Percentiles rank a stretch among this genome's conserved stretches.
phyloP scores from a whole-genome alignment of 2,797 vertebrate species.

The Morus bassanus region DNA sequence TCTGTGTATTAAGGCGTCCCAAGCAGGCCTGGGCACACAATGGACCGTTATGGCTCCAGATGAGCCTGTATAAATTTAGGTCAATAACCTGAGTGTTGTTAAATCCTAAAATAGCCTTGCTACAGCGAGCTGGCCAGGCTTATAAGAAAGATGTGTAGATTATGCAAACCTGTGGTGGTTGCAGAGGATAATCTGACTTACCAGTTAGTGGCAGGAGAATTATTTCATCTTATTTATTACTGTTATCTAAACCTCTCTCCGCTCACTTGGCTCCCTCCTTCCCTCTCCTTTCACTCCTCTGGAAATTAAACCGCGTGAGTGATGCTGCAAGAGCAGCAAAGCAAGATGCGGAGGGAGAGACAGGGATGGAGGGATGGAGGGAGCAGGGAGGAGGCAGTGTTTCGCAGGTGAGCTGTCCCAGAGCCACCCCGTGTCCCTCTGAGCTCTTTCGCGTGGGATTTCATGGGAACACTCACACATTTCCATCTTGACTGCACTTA shows the following conservation, averaged over 20 bases:
- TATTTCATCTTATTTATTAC: constrained; percentile 1
- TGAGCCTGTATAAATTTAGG: constrained; percentile 64
- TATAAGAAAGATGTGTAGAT: not conserved
- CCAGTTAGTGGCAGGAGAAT: not conserved
- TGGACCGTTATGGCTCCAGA: constrained; percentile 61
- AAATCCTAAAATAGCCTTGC: constrained; percentile 43
- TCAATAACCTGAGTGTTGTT: constrained; percentile 62
- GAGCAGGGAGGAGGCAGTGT: fast-evolving
- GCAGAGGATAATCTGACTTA: not conserved
- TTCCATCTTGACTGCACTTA: not conserved
- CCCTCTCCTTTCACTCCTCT: not conserved
- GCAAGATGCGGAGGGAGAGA: not conserved
- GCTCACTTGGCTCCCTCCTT: not conserved
- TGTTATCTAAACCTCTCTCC: not conserved
- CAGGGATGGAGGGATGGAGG: not conserved
- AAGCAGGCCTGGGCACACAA: constrained; percentile 53
- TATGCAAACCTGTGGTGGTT: not conserved
- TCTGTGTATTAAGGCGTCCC: constrained; percentile 50
- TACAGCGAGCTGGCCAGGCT: not conserved
- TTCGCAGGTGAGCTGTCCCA: fast-evolving
- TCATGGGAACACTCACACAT: not conserved
- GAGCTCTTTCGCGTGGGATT: not conserved
- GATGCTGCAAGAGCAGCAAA: not conserved
- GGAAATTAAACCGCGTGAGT: not conserved
- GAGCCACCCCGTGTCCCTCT: fast-evolving